Percentiles rank a stretch among this genome's conserved stretches.
Conservation (phyloP, 1,140 invertebrate genomes). For the Eulimnadia texana region DNA sequence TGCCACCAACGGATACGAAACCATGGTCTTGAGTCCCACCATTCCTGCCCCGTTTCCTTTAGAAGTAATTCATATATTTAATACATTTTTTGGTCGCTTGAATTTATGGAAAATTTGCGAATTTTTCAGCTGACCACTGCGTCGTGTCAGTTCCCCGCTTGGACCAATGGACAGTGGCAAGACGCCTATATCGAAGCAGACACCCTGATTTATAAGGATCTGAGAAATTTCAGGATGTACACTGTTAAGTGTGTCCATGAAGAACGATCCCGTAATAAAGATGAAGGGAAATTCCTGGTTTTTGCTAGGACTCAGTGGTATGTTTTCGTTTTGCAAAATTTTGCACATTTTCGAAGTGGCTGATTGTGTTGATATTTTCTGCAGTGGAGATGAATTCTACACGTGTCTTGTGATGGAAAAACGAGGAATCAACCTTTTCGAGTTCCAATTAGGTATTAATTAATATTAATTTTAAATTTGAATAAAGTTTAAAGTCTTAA, state of each 20-base stretch:
- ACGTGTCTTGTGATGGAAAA: constrained; percentile 46
- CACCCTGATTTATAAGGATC: constrained; percentile 45
- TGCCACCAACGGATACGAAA: constrained; percentile 43
- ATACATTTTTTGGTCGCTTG: neutral
- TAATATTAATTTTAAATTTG: constrained; percentile 21
- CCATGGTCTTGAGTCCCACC: constrained; percentile 35
- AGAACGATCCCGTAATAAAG: constrained; percentile 23
- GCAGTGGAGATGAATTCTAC: constrained; percentile 46
- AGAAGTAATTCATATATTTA: constrained; percentile 1
- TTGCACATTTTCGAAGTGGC: neutral
- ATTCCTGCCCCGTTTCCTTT: constrained; percentile 21
- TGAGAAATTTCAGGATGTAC: constrained; percentile 45
- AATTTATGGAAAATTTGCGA: neutral
- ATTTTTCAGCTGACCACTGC: constrained; percentile 12
- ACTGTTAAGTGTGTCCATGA: constrained; percentile 42
- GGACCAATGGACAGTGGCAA: constrained; percentile 50
- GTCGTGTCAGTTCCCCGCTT: constrained; percentile 41
- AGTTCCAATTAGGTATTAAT: constrained; percentile 48
- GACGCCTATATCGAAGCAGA: constrained; percentile 42
- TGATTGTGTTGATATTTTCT: constrained; percentile 22
- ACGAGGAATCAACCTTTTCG: constrained; percentile 45
- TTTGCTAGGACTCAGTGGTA: constrained; percentile 40
- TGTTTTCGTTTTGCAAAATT: constrained; percentile 2
- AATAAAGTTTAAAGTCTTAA: neutral
- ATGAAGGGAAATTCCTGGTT: constrained; percentile 33